Evolutionary conservation across 2,888 invertebrate genomes (phyloP).

Genomic region (Falcaria lacertinaria): DNA sequence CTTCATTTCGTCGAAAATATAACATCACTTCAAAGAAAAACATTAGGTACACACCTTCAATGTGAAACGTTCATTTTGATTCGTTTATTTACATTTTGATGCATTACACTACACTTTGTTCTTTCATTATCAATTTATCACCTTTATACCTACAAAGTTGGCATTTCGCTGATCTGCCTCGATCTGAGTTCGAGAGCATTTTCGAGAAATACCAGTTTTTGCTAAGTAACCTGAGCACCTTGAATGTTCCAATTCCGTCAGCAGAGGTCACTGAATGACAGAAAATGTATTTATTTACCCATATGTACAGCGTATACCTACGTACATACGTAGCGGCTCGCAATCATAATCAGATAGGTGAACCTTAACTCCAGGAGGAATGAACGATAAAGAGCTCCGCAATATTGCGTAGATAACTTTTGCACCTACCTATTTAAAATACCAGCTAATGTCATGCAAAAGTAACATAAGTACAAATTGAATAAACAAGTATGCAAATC

Average conservation of each 20-base stretch:
- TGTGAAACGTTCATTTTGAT: not conserved
- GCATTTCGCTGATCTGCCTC: slow-evolving; percentile 46
- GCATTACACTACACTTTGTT: slow-evolving; percentile 3
- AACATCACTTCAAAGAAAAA: not conserved
- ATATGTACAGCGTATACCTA: slow-evolving; percentile 21
- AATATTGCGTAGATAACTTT: slow-evolving; percentile 6
- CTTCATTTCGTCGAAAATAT: not conserved
- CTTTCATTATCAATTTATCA: slow-evolving; percentile 24
- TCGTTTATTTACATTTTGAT: slow-evolving; percentile 10
- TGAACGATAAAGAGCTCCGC: slow-evolving; percentile 44
- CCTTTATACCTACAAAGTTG: slow-evolving; percentile 52
- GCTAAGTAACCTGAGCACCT: slow-evolving; percentile 47
- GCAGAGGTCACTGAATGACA: slow-evolving; percentile 51
- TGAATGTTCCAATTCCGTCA: slow-evolving; percentile 43
- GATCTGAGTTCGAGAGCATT: slow-evolving; percentile 25
- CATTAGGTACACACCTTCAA: no score
- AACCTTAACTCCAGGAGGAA: slow-evolving; percentile 33
- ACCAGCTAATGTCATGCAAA: not conserved
- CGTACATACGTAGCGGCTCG: slow-evolving; percentile 19
- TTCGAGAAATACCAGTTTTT: slow-evolving; percentile 47
- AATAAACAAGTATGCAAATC: slow-evolving; percentile 7
- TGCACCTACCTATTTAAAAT: no score
- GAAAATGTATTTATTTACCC: no score
- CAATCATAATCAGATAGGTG: slow-evolving; percentile 33
- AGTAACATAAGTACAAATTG: not conserved